Evolutionary conservation across 2,797 vertebrate genomes (phyloP).

Genomic region (Spheniscus humboldti): DNA sequence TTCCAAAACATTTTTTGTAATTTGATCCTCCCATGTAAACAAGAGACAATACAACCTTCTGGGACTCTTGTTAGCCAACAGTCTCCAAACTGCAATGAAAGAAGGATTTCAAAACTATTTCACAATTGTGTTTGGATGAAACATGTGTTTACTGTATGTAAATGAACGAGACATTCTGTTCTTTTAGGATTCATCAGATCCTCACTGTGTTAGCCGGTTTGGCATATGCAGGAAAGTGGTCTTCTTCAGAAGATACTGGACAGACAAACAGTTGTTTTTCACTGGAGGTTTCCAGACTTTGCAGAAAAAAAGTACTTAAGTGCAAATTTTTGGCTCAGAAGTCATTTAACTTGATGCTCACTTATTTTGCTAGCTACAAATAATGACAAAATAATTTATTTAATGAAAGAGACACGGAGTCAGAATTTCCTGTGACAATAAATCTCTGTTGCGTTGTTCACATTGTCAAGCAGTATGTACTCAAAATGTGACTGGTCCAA

Average conservation of each 20-base stretch:
- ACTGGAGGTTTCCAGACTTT: not conserved
- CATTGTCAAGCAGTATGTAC: not conserved
- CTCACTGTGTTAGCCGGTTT: not conserved
- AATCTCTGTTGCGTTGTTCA: not conserved
- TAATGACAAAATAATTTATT: constrained; percentile 30
- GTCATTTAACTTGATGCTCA: not conserved
- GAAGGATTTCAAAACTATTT: constrained; percentile 71
- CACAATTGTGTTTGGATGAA: constrained; percentile 66
- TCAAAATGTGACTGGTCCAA: not conserved
- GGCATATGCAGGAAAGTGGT: not conserved
- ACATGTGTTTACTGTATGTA: constrained; percentile 76
- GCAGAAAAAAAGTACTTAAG: not conserved
- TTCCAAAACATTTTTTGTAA: constrained; percentile 56
- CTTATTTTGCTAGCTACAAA: constrained; percentile 24
- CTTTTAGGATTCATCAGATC: constrained; percentile 51
- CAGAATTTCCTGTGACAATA: not conserved
- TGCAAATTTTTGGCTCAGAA: constrained; percentile 16
- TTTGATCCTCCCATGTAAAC: constrained; percentile 62
- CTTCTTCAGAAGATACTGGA: constrained; percentile 10
- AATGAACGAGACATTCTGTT: constrained; percentile 75
- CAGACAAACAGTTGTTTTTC: not conserved
- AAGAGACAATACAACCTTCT: constrained; percentile 58
- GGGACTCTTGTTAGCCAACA: constrained; percentile 60
- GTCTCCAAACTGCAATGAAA: constrained; percentile 63
- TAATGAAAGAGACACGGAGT: not conserved